Evolutionary conservation across 2,797 vertebrate species (phyloP).

Genomic region (Dipus sagitta): DNA sequence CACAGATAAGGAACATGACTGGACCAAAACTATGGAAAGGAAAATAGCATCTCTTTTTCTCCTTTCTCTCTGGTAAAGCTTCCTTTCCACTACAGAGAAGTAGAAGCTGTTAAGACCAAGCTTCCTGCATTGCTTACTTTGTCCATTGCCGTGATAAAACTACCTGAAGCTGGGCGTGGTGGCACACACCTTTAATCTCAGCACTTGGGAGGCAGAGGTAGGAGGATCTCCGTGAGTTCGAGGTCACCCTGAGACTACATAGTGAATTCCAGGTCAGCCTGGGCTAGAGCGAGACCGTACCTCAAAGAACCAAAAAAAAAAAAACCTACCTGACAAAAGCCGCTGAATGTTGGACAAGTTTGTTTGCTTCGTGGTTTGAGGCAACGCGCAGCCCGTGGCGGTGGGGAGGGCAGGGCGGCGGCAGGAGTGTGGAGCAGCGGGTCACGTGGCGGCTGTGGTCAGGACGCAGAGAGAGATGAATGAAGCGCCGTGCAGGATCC

Average conservation of each 20-base stretch:
- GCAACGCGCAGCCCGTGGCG: too few relatives aligned
- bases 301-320: too few relatives aligned
- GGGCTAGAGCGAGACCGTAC: too few relatives aligned
- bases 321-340: neutral
- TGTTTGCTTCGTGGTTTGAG: neutral
- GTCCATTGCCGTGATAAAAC: neutral
- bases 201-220: too few relatives aligned
- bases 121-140: neutral
- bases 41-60: neutral
- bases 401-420: neutral
- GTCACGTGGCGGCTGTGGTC: neutral
- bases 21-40: neutral
- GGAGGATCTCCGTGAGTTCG: too few relatives aligned
- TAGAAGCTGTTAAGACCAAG: neutral
- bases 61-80: neutral
- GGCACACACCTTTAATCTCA: too few relatives aligned
- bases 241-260: too few relatives aligned
- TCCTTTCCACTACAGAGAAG: slow-evolving; percentile 2
- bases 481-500: neutral
- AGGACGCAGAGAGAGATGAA: neutral
- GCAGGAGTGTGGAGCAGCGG: neutral
- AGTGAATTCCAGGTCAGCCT: too few relatives aligned
- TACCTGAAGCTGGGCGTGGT: too few relatives aligned
- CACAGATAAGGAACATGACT: neutral
- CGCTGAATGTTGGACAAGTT: neutral